Evolutionary conservation across 2,113 vertebrate species (phyloP).

Genomic region (Hirundichthys speculiger): DNA sequence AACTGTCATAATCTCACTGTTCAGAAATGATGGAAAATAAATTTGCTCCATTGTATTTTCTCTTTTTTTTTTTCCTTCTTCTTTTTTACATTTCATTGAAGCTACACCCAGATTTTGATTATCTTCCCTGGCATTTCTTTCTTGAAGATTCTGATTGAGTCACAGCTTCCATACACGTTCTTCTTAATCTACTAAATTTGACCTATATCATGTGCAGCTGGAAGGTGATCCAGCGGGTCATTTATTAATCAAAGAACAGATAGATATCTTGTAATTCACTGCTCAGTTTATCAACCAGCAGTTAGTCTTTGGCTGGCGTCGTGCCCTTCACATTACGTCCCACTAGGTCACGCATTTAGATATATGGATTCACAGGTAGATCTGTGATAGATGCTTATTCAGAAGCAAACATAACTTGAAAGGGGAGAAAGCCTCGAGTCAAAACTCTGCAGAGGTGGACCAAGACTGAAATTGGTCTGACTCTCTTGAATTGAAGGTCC

Average conservation of each 20-base stretch:
- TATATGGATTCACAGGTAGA: conserved; percentile 29
- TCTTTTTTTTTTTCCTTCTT: conserved; percentile 7
- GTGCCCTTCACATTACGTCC: neutral
- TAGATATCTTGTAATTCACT: conserved; percentile 38
- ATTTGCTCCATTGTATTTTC: conserved; percentile 35
- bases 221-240: conserved; percentile 40
- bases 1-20: conserved; percentile 63
- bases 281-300: neutral
- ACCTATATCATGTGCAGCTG: conserved; percentile 22
- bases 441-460: conserved; percentile 67
- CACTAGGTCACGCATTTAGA: conserved; percentile 26
- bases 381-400: conserved; percentile 59
- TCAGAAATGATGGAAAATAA: conserved; percentile 48
- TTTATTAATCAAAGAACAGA: conserved; percentile 46
- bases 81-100: conserved; percentile 19
- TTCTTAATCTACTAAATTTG: conserved; percentile 25
- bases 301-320: conserved; percentile 5
- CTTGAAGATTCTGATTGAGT: conserved; percentile 28
- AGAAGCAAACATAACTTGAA: conserved; percentile 60
- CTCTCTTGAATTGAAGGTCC: conserved; percentile 73
- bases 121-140: conserved; percentile 16
- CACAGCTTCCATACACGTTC: neutral
- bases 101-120: neutral
- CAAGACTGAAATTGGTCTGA: conserved; percentile 73
- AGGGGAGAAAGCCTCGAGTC: conserved; percentile 61